Percentiles rank a stretch among this genome's conserved stretches.
These are phyloP conservation scores for Eristalinus aeneus DNA, from an alignment of 2,888 invertebrate species.

Conservation along the genomic window DNA sequence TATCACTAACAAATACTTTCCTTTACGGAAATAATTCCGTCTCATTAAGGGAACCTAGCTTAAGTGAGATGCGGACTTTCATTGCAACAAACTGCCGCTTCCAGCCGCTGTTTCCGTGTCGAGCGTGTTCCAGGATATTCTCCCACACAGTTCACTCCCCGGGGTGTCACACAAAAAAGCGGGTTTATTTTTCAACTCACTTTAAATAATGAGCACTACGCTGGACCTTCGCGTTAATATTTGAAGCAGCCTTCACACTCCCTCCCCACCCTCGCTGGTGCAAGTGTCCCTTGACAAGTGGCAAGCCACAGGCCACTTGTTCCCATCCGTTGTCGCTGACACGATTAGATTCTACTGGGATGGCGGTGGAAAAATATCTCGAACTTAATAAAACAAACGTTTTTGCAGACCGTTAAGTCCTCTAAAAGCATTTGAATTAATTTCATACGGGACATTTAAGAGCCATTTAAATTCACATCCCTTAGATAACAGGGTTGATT, in stretches of 20 bases:
- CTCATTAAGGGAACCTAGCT: too few relatives aligned
- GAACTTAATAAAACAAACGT: background rate
- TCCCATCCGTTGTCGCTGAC: background rate
- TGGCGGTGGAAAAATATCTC: background rate
- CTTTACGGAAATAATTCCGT: too few relatives aligned
- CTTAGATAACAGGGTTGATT: constrained; percentile 51
- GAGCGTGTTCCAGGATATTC: background rate
- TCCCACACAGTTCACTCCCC: background rate
- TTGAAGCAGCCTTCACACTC: background rate
- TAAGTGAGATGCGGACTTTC: too few relatives aligned
- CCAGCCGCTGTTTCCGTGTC: background rate
- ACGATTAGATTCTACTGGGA: too few relatives aligned
- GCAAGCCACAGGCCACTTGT: background rate
- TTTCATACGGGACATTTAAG: constrained; percentile 50
- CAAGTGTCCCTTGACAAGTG: background rate
- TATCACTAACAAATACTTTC: too few relatives aligned
- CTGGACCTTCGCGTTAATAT: background rate
- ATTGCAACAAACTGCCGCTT: too few relatives aligned
- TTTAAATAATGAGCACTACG: background rate
- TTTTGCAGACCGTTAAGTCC: constrained; percentile 1
- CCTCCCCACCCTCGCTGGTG: background rate
- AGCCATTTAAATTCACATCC: constrained; percentile 62
- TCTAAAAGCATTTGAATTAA: constrained; percentile 48
- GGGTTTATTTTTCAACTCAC: background rate
- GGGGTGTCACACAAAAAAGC: background rate